These are phyloP conservation scores for Tillus elongatus DNA, from an alignment of 2,888 invertebrate genomes.

Conservation along the genomic window DNA sequence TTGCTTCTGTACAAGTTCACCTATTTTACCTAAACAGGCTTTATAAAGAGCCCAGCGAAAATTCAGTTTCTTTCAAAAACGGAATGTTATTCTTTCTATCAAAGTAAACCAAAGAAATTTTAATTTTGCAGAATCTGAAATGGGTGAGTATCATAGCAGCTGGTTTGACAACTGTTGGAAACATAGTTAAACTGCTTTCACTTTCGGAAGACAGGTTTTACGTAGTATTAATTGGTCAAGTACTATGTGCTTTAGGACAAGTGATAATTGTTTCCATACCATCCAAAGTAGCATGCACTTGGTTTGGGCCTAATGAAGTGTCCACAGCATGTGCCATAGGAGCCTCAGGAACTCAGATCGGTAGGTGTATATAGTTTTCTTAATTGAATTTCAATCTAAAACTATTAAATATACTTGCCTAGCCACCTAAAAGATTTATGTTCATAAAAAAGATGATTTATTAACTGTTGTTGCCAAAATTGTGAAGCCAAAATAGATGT, in stretches of 20 bases:
- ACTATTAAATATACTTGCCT: no score
- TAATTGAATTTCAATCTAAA: constrained; percentile 1
- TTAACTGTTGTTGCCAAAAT: no score
- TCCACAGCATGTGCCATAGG: constrained; percentile 90
- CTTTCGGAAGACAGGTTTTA: constrained; percentile 51
- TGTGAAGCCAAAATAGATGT: no score
- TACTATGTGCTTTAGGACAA: constrained; percentile 48
- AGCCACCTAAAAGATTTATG: no score
- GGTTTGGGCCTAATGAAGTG: constrained; percentile 92
- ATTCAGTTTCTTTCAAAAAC: no score
- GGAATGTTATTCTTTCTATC: no score
- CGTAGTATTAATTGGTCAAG: constrained; percentile 53
- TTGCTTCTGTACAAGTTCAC: no score
- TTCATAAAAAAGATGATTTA: no score
- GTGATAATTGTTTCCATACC: constrained; percentile 60
- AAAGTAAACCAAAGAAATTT: no score
- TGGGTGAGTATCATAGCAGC: constrained; percentile 45
- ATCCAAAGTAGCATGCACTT: constrained; percentile 55
- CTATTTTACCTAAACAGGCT: no score
- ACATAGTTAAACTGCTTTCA: constrained; percentile 53
- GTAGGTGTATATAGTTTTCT: constrained; percentile 41
- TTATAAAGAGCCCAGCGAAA: no score
- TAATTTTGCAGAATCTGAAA: constrained; percentile 48
- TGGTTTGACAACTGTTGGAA: constrained; percentile 49
- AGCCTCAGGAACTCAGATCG: constrained; percentile 90